Percentiles rank a stretch among this genome's conserved stretches.
Evolutionary conservation across 2,797 vertebrate species (phyloP).

Genomic region (Sternotherus odoratus): DNA sequence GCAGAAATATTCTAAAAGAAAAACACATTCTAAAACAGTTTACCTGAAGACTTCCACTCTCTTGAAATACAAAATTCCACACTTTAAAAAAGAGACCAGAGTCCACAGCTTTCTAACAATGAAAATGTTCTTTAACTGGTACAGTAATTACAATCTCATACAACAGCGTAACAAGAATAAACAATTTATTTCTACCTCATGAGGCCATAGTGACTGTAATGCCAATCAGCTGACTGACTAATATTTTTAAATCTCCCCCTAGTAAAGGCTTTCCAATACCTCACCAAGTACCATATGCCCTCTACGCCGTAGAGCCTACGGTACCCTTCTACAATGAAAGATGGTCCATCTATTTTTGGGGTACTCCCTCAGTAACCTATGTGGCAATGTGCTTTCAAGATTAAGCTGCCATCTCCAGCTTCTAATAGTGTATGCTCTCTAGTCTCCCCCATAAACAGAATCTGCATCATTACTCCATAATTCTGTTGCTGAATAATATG

Average conservation of each 20-base stretch:
- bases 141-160: not conserved
- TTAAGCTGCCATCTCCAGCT: not conserved
- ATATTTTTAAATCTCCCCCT: not conserved
- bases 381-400: not conserved
- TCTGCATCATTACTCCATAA: not conserved
- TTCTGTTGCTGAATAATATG: not conserved
- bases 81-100: not conserved
- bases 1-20: slow-evolving; percentile 11
- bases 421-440: not conserved
- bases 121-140: not conserved
- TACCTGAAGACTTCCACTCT: slow-evolving; percentile 19
- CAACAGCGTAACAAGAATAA: not conserved
- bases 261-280: not conserved
- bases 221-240: not conserved
- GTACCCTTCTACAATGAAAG: not conserved
- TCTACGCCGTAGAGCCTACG: no score
- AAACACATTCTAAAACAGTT: slow-evolving; percentile 6
- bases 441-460: not conserved
- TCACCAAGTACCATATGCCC: not conserved
- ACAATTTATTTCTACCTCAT: not conserved
- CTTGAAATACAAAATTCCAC: not conserved
- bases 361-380: not conserved
- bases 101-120: not conserved
- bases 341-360: not conserved
- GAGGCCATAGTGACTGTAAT: not conserved